phyloP scores from a whole-genome alignment of 1,140 invertebrate genomes.

The Heterodera schachtii region DNA sequence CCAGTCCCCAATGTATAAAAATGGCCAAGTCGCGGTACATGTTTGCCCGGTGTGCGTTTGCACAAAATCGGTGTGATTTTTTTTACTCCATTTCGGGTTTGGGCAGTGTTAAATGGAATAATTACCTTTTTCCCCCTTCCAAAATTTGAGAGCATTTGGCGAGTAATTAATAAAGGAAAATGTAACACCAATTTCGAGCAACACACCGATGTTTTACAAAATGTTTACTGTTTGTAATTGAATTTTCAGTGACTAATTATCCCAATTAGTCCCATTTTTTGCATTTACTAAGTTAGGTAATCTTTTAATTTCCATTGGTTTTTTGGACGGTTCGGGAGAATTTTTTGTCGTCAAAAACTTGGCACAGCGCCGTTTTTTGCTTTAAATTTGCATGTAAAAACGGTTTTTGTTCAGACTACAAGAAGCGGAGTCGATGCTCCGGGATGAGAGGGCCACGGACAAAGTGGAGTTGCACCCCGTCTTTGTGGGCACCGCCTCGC shows the following conservation, averaged over 20 bases:
- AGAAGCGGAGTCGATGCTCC: slow-evolving; percentile 32
- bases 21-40: slow-evolving; percentile 37
- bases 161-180: too few species aligned
- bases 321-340: too few species aligned
- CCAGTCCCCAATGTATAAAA: slow-evolving; percentile 30
- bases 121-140: neutral
- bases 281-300: too few species aligned
- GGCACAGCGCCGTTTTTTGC: too few species aligned
- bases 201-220: too few species aligned
- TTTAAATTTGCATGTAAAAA: too few species aligned
- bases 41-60: slow-evolving; percentile 44
- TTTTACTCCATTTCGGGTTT: too few species aligned
- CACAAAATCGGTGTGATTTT: slow-evolving; percentile 21
- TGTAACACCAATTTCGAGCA: too few species aligned
- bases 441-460: slow-evolving; percentile 29
- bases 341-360: too few species aligned
- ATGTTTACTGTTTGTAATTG: neutral
- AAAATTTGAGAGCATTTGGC: neutral
- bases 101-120: neutral
- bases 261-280: too few species aligned
- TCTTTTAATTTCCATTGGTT: too few species aligned
- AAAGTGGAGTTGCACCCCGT: slow-evolving; percentile 39
- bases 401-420: slow-evolving; percentile 23
- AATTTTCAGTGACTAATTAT: slow-evolving; percentile 1
- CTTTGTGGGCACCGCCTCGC: slow-evolving; percentile 25